These are phyloP conservation scores for Arenicola marina DNA, from an alignment of 2,888 invertebrate genomes.

Conservation along the genomic window DNA sequence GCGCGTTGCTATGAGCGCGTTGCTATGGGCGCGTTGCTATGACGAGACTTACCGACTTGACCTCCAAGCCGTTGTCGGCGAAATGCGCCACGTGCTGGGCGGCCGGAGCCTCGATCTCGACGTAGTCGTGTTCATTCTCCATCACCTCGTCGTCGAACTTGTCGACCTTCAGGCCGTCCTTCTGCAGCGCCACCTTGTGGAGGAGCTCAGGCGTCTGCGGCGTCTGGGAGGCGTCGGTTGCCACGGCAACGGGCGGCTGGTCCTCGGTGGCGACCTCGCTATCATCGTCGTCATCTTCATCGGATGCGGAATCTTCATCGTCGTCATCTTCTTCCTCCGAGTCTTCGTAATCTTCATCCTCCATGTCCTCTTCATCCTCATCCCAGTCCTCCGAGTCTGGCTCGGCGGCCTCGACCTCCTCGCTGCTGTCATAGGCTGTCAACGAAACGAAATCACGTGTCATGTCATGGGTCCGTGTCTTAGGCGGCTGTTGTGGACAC, in stretches of 20 bases:
- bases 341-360: background rate
- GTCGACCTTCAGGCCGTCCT: too few relatives aligned
- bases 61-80: background rate
- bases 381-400: background rate
- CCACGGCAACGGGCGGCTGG: background rate
- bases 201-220: too few relatives aligned
- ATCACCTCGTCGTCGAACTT: constrained; percentile 65
- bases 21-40: too few relatives aligned
- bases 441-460: too few relatives aligned
- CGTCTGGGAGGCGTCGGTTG: background rate
- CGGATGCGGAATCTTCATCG: background rate
- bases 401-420: background rate
- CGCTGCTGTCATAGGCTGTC: too few relatives aligned
- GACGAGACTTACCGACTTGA: background rate
- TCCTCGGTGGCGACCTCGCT: background rate
- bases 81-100: constrained; percentile 18
- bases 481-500: too few relatives aligned
- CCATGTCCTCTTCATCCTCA: background rate
- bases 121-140: constrained; percentile 63
- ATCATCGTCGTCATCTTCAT: constrained; percentile 1
- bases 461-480: too few relatives aligned
- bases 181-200: too few relatives aligned
- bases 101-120: constrained; percentile 18
- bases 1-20: too few relatives aligned
- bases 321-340: background rate